A percentile compares a stretch with the other conserved stretches of the same genome.
Evolutionary conservation across 2,113 vertebrate species (phyloP).

Genomic region (Carlito syrichta): DNA sequence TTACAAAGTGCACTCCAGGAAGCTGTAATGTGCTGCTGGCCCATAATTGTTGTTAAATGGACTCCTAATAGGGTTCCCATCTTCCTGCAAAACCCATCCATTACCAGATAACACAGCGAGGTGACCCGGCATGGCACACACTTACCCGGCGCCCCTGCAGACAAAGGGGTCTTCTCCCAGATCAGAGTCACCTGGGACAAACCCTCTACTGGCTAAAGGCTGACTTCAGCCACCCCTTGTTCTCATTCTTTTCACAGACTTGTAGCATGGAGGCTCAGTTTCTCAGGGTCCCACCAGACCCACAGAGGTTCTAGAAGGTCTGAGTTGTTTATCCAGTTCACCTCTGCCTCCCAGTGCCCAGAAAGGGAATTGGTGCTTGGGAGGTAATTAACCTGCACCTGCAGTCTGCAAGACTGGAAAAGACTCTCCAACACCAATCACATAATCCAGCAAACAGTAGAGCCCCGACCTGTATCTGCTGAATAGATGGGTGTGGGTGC

Average conservation of each 20-base stretch:
- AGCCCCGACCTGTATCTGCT: accelerated
- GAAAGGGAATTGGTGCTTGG: accelerated
- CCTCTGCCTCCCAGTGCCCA: background rate
- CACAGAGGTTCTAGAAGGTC: background rate
- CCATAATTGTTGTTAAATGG: background rate
- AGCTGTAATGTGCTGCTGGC: background rate
- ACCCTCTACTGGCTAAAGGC: background rate
- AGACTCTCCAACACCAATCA: background rate
- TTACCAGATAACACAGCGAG: accelerated
- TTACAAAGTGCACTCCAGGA: background rate
- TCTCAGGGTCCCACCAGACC: background rate
- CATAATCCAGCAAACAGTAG: accelerated
- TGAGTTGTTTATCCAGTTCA: accelerated
- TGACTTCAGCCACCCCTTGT: background rate
- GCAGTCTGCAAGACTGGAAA: accelerated
- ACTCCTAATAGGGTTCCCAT: background rate
- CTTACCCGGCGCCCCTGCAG: accelerated
- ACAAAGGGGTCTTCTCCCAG: background rate
- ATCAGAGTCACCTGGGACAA: accelerated
- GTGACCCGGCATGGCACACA: accelerated
- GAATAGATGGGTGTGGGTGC: accelerated
- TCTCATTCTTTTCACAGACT: background rate
- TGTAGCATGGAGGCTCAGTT: background rate
- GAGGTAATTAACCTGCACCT: background rate
- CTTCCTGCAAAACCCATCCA: background rate